Evolutionary conservation across 2,888 invertebrate genomes (phyloP).

Genomic region (Phengaris arion): DNA sequence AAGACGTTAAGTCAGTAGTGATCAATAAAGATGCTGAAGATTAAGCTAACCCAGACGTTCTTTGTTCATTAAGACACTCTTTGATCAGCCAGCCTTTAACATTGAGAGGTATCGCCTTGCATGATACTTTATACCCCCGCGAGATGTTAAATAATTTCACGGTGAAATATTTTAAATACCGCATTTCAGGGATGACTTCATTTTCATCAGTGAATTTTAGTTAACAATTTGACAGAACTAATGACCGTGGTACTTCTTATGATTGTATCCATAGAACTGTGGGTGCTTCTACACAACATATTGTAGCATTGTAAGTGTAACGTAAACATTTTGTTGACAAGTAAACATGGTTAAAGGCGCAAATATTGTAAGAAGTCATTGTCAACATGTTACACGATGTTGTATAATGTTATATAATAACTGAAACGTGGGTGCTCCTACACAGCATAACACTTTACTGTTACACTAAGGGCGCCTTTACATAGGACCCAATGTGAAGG

Average conservation of each 20-base stretch:
- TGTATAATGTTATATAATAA: no score
- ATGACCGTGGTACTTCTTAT: no score
- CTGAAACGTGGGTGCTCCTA: no score
- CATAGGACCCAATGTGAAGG: neutral
- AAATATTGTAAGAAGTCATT: no score
- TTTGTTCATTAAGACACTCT: constrained; percentile 28
- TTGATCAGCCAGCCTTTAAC: constrained; percentile 22
- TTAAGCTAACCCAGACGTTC: constrained; percentile 23
- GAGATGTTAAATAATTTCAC: neutral
- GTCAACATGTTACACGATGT: no score
- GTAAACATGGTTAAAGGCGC: no score
- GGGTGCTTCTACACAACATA: no score
- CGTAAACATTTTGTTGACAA: no score
- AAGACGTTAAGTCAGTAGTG: constrained; percentile 7
- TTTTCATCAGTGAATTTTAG: neutral
- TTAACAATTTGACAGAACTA: neutral
- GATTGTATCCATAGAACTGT: no score
- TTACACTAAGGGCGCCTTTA: neutral
- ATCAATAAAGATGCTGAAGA: constrained; percentile 1
- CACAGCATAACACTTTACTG: no score
- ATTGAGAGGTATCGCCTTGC: constrained; percentile 25
- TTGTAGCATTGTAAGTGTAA: no score
- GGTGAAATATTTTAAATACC: constrained; percentile 19
- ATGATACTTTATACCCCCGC: constrained; percentile 20
- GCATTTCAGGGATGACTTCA: constrained; percentile 6